A percentile compares a stretch with the other conserved stretches of the same genome.
Evolutionary conservation across 2,113 vertebrate species (phyloP).

Genomic region (Oncorhynchus keta): DNA sequence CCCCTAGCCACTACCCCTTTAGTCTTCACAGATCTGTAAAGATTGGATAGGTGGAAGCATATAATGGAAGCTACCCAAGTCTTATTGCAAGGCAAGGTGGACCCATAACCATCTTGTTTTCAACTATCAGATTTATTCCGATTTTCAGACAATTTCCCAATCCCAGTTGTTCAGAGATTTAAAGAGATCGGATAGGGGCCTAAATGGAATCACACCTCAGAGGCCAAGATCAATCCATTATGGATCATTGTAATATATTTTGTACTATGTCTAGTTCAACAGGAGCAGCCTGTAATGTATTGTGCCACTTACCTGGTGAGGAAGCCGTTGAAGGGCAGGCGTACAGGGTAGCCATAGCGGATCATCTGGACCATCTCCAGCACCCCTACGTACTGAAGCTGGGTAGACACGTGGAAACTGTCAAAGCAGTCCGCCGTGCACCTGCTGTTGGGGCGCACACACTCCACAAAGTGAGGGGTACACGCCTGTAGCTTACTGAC

Average conservation of each 20-base stretch:
- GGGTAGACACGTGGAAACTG: constrained; percentile 86
- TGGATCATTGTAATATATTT: background rate
- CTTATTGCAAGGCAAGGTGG: too few relatives aligned
- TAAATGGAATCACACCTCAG: background rate
- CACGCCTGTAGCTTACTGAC: constrained; percentile 82
- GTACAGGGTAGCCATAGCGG: constrained; percentile 87
- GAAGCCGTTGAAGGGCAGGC: constrained; percentile 85
- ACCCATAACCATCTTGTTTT: too few relatives aligned
- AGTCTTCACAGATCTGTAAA: too few relatives aligned
- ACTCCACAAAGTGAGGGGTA: constrained; percentile 85
- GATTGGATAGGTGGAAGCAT: too few relatives aligned
- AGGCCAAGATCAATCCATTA: background rate
- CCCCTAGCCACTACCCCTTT: too few relatives aligned
- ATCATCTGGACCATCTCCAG: constrained; percentile 92
- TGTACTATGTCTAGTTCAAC: too few relatives aligned
- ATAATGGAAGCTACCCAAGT: too few relatives aligned
- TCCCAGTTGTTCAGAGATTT: background rate
- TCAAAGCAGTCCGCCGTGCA: constrained; percentile 83
- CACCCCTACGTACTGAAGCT: constrained; percentile 89
- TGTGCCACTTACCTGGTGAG: constrained; percentile 80
- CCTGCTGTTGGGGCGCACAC: constrained; percentile 85
- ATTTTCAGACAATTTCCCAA: too few relatives aligned
- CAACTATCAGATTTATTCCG: too few relatives aligned
- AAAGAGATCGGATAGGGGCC: background rate
- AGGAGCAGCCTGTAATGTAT: background rate